Base-by-base conservation (phyloP, 2,113 vertebrate genomes). In the Prionailurus bengalensis region DNA sequence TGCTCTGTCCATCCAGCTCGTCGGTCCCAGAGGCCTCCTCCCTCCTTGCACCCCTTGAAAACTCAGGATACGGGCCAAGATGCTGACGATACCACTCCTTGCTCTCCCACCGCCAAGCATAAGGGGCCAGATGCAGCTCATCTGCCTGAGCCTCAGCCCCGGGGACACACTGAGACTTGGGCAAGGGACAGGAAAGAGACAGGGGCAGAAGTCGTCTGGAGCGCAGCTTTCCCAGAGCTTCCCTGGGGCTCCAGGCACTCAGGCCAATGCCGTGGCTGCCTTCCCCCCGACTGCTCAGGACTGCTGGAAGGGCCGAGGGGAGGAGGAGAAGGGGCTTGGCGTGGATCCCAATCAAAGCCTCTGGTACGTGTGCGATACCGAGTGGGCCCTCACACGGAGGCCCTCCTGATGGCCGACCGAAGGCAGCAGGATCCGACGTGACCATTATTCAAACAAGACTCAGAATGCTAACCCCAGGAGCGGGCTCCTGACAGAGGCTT, bases 1-100 rank as follows among this genome's bases (percentile, higher is more conserved):
- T 53, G 48, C 51, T 45, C 42, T 58, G 10, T 29, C 25, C 11
- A 11, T 11, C 25, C 4, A 31, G 70, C 25, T 61, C n/a, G 9
- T 23, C 21, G n/a, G 31, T 36, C 33, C 55, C 33, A 36, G 39
- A 36, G 13, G 17, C 21, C 53, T 70, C 33, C 65, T 25, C 89
- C 71, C n/a, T 29, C 73, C 39, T 74, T n/a, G 16, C 1, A 6
- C 4, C 61, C 29, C 15, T 0, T 23, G 42, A 14, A 89, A 65
- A 36, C 23, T 36, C 42, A 29, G 15, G 31, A 36, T 23, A 12
- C 3, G 27, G 27, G 36, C 27, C 33, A 36, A n/a, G 51, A 90
- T 0, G 3, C 16, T 10, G 55, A 65, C 27, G 15, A 15, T 3
- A 0, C 7, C 13, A 78, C 4, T 33, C 66, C 71, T 15, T n/a